Base-by-base conservation (phyloP, 1,140 invertebrate species). In the Bombus difficillimus region DNA sequence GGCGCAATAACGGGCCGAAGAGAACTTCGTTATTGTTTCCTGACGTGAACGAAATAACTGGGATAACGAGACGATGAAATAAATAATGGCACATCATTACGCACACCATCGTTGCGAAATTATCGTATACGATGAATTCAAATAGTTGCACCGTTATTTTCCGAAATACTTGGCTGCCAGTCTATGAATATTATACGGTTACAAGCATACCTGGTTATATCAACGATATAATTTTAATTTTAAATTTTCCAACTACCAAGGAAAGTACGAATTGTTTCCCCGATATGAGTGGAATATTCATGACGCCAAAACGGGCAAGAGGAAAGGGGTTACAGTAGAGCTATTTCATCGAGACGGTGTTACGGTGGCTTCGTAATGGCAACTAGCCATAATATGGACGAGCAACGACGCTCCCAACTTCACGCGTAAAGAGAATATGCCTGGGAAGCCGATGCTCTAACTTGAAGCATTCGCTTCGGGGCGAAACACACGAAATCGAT, bases 1-100 rank as follows among this genome's bases (percentile, higher is more conserved):
- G 37, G 28, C 10, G n/a, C n/a, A 69, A 77, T 69, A 79, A 78
- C 47, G 15, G 32, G 18, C 25, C 39, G 39, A n/a, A 22, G n/a
- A 39, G 57, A 83, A 84, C 32, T 78, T 57, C 39, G 53, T 79
- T 82, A 78, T 84, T 71, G 47, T 84, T 78, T 43, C 37, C 74
- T 68, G 71, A 82, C 57, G 72, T 66, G 72, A 82, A 66, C 72
- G 71, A 53, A 76, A 76, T 75, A 53, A 57, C 59, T 5, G 34
- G 59, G 28, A 72, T 71, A 69, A 75, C 53, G 72, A 37, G 39
- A 32, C 22, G 59, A 43, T 66, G 53, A 66, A 75, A 53, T 62
- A 74, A 78, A 78, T 78, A 64, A 64, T 74, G 22, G 37, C 79
- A 10, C 3, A 9, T 32, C 34, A 53, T 64, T 78, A 32, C 32